Base-by-base conservation (phyloP, 2,888 invertebrate species). In the Busseola fusca region DNA sequence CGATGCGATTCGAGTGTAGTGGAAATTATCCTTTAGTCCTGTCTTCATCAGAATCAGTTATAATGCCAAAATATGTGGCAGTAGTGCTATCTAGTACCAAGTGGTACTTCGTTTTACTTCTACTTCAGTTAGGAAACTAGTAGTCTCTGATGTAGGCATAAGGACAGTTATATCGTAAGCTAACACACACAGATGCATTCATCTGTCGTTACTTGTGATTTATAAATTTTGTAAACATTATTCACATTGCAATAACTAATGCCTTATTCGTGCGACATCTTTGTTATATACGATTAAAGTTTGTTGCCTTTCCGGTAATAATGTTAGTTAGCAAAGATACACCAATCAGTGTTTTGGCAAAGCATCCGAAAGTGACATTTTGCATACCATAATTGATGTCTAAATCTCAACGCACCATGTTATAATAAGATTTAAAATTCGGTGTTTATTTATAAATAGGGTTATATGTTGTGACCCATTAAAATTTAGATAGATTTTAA, bases 401-500 rank as follows among this genome's bases (percentile, higher is more conserved):
- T 75, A 69, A 66, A 78, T 56, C 58, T 70, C 67, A 73, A 78
- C 68, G 78, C 84, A 84, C 83, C 82, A 73, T 67, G 72, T 74
- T 80, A 82, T 70, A 75, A 56, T n/a, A 83, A 82, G 73, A 83
- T 74, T 79, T 65, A 71, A 83, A 84, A 82, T 75, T 87, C 72
- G 81, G 87, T 87, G 88, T 87, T 86, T 84, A 86, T 85, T 86
- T 82, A 82, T 82, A 86, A 40, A 70, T 71, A 77, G 80, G 86
- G 84, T 84, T 80, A 69, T 71, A 50, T 27, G 59, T 72, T 78
- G 59, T 68, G 72, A 80, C 72, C 83, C 79, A 74, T 78, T 76
- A 82, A 86, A 84, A 84, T 74, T 86, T 90, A 89, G 89, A 89
- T 91, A 91, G 89, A 88, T 86, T 86, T 85, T 81, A 86, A 88